Conservation (phyloP, 2,797 vertebrate species). For the Gambusia yucatana region DNA sequence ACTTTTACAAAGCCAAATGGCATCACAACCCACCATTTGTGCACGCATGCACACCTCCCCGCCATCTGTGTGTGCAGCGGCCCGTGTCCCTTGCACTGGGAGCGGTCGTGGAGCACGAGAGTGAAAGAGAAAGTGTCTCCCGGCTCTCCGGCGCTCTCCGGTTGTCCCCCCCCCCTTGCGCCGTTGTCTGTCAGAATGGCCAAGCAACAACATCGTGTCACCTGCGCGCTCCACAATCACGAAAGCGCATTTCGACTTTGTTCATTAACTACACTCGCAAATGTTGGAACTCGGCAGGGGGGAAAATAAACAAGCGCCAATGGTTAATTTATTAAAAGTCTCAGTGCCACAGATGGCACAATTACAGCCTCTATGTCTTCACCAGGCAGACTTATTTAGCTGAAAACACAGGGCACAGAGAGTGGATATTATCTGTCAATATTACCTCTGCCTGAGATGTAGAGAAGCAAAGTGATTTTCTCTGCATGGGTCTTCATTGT, state of each 20-base stretch:
- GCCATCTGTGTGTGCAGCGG: constrained; percentile 79
- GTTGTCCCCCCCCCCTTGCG: constrained; percentile 53
- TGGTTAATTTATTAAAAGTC: constrained; percentile 46
- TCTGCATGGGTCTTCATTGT: constrained; percentile 4
- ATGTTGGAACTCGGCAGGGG: constrained; percentile 41
- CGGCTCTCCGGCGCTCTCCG: constrained; percentile 53
- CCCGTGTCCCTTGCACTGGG: constrained; percentile 73
- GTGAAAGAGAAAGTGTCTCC: constrained; percentile 71
- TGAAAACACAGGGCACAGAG: constrained; percentile 5
- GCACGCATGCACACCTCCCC: constrained; percentile 48
- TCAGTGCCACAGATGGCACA: constrained; percentile 43
- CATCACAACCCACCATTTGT: constrained; percentile 57
- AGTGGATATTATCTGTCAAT: constrained; percentile 17
- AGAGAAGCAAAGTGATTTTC: constrained; percentile 4
- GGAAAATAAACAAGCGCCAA: constrained; percentile 53
- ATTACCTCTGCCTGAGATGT: constrained; percentile 22
- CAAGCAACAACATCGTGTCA: constrained; percentile 51
- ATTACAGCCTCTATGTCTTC: constrained; percentile 23
- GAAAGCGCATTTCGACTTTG: constrained; percentile 35
- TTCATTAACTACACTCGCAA: constrained; percentile 40
- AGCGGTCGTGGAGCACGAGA: constrained; percentile 70
- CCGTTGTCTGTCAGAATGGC: constrained; percentile 65
- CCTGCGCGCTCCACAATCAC: constrained; percentile 21
- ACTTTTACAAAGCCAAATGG: constrained; percentile 63
- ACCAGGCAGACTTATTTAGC: constrained; percentile 17